These are phyloP conservation scores for Ibycter americanus DNA, from an alignment of 2,797 vertebrate species.

Conservation along the genomic window DNA sequence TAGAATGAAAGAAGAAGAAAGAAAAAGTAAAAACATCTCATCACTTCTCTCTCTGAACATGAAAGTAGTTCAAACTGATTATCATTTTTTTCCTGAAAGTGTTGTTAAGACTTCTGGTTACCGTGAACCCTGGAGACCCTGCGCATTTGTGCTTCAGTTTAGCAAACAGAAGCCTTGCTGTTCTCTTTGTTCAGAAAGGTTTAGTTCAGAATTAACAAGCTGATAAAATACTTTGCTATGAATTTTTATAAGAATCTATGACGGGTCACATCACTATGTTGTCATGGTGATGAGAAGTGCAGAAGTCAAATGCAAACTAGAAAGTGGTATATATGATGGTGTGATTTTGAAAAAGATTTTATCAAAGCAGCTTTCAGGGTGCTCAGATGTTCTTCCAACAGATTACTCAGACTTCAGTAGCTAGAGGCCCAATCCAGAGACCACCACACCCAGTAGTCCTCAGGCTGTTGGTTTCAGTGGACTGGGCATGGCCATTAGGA, in stretches of 20 bases:
- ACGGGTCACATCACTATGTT: constrained; percentile 28
- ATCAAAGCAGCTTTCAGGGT: background rate
- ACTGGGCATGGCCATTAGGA: background rate
- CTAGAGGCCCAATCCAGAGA: background rate
- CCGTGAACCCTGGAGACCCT: background rate
- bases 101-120: background rate
- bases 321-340: background rate
- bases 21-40: background rate
- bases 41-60: background rate
- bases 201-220: background rate
- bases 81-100: background rate
- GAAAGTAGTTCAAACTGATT: background rate
- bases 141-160: background rate
- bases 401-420: background rate
- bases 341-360: constrained; percentile 2
- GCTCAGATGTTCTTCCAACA: background rate
- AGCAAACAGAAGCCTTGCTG: background rate
- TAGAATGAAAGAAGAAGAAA: background rate
- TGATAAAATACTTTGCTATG: background rate
- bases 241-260: background rate
- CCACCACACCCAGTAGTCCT: background rate
- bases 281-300: constrained; percentile 58
- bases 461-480: background rate
- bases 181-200: constrained; percentile 15
- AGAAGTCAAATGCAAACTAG: constrained; percentile 10